Conservation (phyloP, 1,140 invertebrate genomes). For the Calephelis virginiensis region DNA sequence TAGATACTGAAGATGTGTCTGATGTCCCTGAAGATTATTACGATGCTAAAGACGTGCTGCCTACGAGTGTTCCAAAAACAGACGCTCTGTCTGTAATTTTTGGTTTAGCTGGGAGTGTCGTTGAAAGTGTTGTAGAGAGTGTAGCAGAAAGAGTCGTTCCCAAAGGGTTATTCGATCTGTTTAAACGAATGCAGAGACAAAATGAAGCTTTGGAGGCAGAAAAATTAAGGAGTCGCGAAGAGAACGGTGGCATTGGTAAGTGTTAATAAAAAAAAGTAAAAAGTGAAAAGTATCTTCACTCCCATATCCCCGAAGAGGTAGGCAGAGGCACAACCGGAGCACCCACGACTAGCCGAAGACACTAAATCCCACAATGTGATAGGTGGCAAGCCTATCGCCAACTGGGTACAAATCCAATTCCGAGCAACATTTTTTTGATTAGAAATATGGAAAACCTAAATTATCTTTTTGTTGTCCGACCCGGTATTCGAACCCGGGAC, state of each 20-base stretch:
- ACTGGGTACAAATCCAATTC: too few relatives aligned
- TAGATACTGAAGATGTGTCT: constrained; percentile 53
- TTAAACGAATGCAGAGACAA: constrained; percentile 68
- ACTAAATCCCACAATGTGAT: too few relatives aligned
- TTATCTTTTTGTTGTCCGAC: too few relatives aligned
- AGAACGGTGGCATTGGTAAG: constrained; percentile 73
- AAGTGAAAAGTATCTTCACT: too few relatives aligned
- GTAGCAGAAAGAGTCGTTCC: constrained; percentile 71
- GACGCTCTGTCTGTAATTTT: constrained; percentile 66
- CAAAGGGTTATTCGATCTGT: constrained; percentile 63
- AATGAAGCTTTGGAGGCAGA: constrained; percentile 69
- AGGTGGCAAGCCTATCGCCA: too few relatives aligned
- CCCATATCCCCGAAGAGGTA: too few relatives aligned
- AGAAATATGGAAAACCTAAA: too few relatives aligned
- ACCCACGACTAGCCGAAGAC: too few relatives aligned
- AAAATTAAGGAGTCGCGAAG: constrained; percentile 69
- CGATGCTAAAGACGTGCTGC: constrained; percentile 63
- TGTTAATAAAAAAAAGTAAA: too few relatives aligned
- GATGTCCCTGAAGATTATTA: constrained; percentile 73
- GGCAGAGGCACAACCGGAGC: too few relatives aligned
- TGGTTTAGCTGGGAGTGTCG: constrained; percentile 68
- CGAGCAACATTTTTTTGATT: too few relatives aligned
- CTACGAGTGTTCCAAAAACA: constrained; percentile 59
- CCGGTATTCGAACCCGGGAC: too few relatives aligned
- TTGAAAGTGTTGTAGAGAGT: constrained; percentile 68